phyloP scores from a whole-genome alignment of 2,797 vertebrate species.

The Pitangus sulphuratus region DNA sequence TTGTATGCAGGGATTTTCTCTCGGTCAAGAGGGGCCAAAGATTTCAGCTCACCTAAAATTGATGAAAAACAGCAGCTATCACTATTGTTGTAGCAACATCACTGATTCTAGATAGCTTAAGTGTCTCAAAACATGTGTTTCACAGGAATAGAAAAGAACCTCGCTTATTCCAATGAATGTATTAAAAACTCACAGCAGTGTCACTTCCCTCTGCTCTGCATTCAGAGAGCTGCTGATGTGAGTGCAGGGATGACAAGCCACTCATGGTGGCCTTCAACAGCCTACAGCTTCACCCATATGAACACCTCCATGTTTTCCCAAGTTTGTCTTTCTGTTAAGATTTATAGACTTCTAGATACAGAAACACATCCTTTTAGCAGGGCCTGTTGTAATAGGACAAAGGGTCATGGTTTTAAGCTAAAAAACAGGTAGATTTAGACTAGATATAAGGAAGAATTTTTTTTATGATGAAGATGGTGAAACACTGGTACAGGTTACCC shows the following conservation, averaged over 20 bases:
- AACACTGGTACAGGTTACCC: not conserved
- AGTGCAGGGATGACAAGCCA: not conserved
- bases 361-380: not conserved
- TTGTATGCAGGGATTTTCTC: conserved; percentile 86
- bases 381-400: not conserved
- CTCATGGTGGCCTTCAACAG: not conserved
- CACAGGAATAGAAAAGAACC: not conserved
- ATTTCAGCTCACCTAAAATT: conserved; percentile 89
- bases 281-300: not conserved
- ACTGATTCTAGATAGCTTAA: not conserved
- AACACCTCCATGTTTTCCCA: not conserved
- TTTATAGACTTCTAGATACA: not conserved
- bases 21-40: conserved; percentile 84
- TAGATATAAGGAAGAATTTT: not conserved
- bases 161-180: not conserved
- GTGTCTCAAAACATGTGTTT: not conserved
- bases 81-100: not conserved
- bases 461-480: not conserved
- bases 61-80: not conserved
- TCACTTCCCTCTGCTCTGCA: not conserved
- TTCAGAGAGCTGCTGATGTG: not conserved
- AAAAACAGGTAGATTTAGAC: not conserved
- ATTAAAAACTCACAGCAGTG: not conserved
- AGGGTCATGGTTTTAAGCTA: not conserved
- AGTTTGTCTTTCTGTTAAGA: not conserved